Evolutionary conservation across 1,140 invertebrate genomes (phyloP), one percentile per base, ranked within the genome.

Genomic region (Linepithema humile): DNA sequence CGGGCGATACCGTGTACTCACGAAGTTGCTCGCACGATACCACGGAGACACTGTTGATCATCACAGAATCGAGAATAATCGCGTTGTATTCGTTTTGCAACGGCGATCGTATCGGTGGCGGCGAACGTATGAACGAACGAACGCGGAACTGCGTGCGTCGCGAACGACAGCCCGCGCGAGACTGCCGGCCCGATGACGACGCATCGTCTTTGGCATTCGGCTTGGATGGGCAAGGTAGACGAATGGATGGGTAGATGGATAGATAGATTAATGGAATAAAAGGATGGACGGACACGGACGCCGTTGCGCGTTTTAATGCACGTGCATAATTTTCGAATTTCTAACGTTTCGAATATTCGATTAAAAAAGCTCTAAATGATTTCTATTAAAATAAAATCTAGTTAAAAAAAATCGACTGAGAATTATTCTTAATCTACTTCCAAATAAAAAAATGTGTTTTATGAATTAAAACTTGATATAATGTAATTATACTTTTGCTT

Each of bases 121-220:
- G 45, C 38, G 65, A 32, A 20, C 4, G 26, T 38, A 12, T 15
- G 29, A n/a, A 40, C 32, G 80, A 72, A 80, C 60, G 20, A 74
- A 86, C 62, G 72, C 64, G 82, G 59, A 82, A 87, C 75, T 60
- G 48, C 86, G 78, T 88, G 88, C 84, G 78, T 65, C 43, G 55
- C 84, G 78, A 74, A 88, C 88, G 86, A 88, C 78, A 85, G 86
- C 32, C 69, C 73, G 86, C 86, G 69, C 84, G 60, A 89, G 84
- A 89, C 88, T 89, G 88, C 57, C 86, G 78, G 45, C 17, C 59
- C 74, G 65, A 85, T 82, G 77, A 88, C 87, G 87, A 85, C 72
- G 83, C 85, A 69, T 82, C 82, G 74, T 88, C 85, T 87, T 88
- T 57, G 64, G 75, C 75, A 83, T 83, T 83, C 45, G 82, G 59